Conservation (phyloP, 2,113 vertebrate genomes). For the Archocentrus centrarchus region DNA sequence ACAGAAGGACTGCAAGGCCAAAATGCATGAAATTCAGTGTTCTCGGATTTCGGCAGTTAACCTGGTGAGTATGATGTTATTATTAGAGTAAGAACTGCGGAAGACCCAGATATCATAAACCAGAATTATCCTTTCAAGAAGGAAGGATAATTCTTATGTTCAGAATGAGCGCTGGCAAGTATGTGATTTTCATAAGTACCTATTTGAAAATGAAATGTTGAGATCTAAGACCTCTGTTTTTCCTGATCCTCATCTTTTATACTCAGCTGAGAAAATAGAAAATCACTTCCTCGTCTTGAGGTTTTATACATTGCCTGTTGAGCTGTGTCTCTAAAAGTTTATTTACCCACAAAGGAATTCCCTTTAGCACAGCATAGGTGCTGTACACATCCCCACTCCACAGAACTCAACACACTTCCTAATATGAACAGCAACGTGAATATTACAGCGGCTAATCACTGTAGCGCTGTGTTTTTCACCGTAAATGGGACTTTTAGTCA, state of each 20-base stretch:
- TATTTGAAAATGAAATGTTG: conserved; percentile 10
- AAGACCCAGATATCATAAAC: background rate
- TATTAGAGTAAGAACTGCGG: background rate
- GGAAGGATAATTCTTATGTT: background rate
- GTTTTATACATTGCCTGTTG: background rate
- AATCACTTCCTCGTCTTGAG: background rate
- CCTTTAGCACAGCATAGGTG: background rate
- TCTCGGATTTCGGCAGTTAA: background rate
- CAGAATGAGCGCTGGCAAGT: background rate
- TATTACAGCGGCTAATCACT: background rate
- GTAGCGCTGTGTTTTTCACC: background rate
- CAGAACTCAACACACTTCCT: background rate
- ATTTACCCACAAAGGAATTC: background rate
- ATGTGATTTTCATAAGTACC: background rate
- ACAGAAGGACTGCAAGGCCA: background rate
- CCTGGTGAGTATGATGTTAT: background rate
- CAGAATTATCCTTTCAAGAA: background rate
- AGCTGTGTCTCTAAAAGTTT: background rate
- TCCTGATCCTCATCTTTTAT: background rate
- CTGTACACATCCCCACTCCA: background rate
- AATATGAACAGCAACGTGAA: background rate
- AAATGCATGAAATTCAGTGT: background rate
- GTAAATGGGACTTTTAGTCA: background rate
- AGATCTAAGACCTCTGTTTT: background rate
- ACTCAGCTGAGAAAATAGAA: background rate